These are phyloP conservation scores for Balaenoptera acutorostrata DNA, from an alignment of 2,113 vertebrate genomes.

Conservation along the genomic window DNA sequence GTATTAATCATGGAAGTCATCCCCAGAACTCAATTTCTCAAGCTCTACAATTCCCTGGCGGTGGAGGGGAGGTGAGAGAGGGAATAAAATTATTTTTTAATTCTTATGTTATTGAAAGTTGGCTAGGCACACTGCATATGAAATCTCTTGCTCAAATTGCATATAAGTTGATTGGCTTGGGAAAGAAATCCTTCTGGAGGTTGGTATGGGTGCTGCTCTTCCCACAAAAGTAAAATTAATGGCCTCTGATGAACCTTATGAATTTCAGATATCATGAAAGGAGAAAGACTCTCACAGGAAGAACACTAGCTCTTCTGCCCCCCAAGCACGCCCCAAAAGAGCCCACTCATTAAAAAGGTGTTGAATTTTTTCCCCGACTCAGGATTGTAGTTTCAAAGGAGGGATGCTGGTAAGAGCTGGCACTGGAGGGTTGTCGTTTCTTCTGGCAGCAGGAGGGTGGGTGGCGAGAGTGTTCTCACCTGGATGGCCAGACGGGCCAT, in stretches of 20 bases:
- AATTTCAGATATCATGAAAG: neutral
- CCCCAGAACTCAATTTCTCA: neutral
- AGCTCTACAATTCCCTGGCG: neutral
- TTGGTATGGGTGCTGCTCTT: neutral
- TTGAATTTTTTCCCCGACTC: neutral
- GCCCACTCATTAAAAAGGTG: neutral
- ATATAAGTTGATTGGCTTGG: neutral
- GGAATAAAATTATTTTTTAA: neutral
- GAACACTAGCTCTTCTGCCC: neutral
- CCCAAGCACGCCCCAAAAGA: neutral
- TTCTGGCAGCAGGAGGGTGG: rapidly evolving
- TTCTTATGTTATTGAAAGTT: neutral
- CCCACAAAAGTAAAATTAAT: neutral
- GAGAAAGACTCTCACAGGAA: neutral
- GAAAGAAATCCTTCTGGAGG: neutral
- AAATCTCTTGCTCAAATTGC: neutral
- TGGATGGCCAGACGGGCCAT: rapidly evolving
- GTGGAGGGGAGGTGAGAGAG: neutral
- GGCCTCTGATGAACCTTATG: neutral
- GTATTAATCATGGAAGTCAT: neutral
- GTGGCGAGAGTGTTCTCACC: rapidly evolving
- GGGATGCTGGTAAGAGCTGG: neutral
- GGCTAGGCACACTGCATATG: neutral
- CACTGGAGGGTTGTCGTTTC: rapidly evolving
- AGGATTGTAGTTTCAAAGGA: neutral